These are phyloP conservation scores for Amyelois transitella DNA, from an alignment of 1,140 invertebrate species.

Conservation along the genomic window DNA sequence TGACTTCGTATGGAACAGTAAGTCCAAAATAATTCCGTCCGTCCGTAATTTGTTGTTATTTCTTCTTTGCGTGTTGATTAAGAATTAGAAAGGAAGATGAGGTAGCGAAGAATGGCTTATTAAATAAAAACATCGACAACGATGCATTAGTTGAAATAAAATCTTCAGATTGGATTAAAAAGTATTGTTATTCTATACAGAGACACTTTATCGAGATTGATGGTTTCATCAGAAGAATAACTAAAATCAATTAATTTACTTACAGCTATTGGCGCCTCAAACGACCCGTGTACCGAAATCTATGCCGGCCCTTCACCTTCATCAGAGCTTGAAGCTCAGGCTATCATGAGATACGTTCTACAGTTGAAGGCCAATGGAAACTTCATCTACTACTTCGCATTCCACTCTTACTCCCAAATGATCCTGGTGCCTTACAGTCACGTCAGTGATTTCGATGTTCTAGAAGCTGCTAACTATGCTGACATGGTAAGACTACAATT, in stretches of 20 bases:
- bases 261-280: constrained; percentile 80
- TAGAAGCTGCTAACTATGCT: constrained; percentile 77
- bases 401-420: constrained; percentile 87
- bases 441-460: constrained; percentile 45
- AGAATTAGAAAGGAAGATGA: no score
- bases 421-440: constrained; percentile 83
- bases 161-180: no score
- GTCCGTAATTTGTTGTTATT: no score
- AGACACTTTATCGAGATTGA: no score
- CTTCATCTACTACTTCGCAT: constrained; percentile 72
- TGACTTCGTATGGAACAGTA: constrained; percentile 77
- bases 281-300: constrained; percentile 88
- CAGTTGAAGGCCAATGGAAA: constrained; percentile 37
- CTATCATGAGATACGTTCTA: constrained; percentile 71
- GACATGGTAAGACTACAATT: constrained; percentile 72
- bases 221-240: no score
- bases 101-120: no score
- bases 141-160: no score
- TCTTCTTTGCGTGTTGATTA: no score
- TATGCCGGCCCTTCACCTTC: constrained; percentile 88
- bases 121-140: no score
- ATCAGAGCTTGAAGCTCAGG: constrained; percentile 91
- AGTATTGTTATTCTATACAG: no score
- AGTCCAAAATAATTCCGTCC: constrained; percentile 36
- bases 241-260: no score